phyloP scores from a whole-genome alignment of 1,140 invertebrate species.

The Leptonema lineaticorne region DNA sequence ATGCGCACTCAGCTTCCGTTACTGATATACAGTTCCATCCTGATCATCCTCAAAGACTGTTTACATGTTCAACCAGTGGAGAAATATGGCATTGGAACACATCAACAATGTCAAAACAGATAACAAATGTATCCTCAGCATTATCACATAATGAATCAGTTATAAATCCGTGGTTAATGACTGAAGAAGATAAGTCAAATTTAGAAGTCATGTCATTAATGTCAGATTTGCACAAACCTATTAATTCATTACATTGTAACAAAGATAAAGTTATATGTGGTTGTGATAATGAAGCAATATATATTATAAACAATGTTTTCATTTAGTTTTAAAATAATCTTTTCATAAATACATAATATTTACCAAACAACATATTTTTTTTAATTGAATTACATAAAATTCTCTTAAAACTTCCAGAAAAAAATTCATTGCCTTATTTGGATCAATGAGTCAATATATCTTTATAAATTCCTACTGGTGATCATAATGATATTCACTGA shows the following conservation, averaged over 20 bases:
- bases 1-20: constrained; percentile 73
- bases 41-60: constrained; percentile 76
- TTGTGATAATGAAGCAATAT: constrained; percentile 81
- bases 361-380: too few relatives aligned
- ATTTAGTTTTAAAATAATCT: too few relatives aligned
- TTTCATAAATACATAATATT: too few relatives aligned
- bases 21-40: constrained; percentile 83
- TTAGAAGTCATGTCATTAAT: constrained; percentile 74
- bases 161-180: constrained; percentile 65
- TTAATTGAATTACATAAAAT: too few relatives aligned
- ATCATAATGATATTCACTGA: too few relatives aligned
- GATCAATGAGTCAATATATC: too few relatives aligned
- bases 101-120: constrained; percentile 50
- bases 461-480: too few relatives aligned
- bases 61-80: constrained; percentile 76
- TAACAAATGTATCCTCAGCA: constrained; percentile 39
- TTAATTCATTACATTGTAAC: constrained; percentile 79
- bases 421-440: too few relatives aligned
- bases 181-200: constrained; percentile 63
- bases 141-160: constrained; percentile 44
- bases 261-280: constrained; percentile 72
- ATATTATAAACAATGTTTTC: constrained; percentile 68
- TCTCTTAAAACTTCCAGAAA: too few relatives aligned
- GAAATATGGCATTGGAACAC: constrained; percentile 86
- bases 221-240: constrained; percentile 67